Base-by-base conservation (phyloP, 2,888 invertebrate species). In the Synergus umbraculus region DNA sequence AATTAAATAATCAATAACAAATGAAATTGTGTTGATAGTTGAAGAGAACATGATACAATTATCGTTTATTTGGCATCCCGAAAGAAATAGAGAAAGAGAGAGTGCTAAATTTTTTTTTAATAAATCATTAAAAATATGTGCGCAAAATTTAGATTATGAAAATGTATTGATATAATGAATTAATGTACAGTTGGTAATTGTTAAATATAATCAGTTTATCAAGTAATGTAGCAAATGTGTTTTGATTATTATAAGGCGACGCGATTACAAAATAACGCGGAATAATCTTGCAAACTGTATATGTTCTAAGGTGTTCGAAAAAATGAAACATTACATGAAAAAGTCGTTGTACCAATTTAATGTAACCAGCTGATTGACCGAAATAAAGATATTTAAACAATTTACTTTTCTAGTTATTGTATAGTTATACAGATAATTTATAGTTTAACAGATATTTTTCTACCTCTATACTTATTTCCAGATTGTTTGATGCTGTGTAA, bases 181-280 rank as follows among this genome's bases (percentile, higher is more conserved):
- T 73, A 73, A 54, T 73, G 69, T 73, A 73, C 69, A 73, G 69
- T 73, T 73, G 69, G 69, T 73, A 73, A 73, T 73, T 73, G 49
- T 73, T 73, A 73, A 73, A 73, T 54, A 73, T 73, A 73, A 73
- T 73, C 69, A 73, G 69, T 73, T 73, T 73, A 73, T 49, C 69
- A 54, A 54, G 15, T 49, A 49, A 73, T 49, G 69, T 73, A 73
- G 69, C 9, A 73, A 73, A 54, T 73, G 54, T 69, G 44, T 54
- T 49, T 54, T 73, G 54, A 73, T 54, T 46, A 46, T 69, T 22
- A 69, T 7, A 49, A 49, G 67, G 44, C 67, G 44, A 67, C 5
- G 29, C 29, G 29, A 29, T 29, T 29, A 29, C 29, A 46, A 10
- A 0, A 46, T 46, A 46, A 46, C 41, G 65, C 41, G 37, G 46